Base-by-base conservation (phyloP, 30 jellyfish, hydroid and myxozoan genomes). In the Hydractinia echinata region DNA sequence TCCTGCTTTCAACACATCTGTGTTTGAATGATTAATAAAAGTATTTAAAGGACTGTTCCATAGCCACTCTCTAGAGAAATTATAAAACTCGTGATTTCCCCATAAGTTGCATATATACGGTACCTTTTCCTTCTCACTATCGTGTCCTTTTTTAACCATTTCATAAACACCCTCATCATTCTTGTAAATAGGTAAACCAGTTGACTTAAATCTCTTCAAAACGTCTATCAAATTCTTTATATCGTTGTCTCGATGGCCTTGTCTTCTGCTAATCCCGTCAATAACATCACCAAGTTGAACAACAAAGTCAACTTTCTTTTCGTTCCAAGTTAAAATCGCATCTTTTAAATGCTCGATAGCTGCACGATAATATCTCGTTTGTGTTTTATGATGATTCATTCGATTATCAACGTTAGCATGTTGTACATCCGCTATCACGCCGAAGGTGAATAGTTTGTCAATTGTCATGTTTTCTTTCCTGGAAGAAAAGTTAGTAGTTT, bases 71-170 rank as follows among this genome's bases (percentile, higher is more conserved):
- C 98, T 83, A 11, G 86, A n/a, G 79, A 77, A 92, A 92, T 88
- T 88, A 76, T 92, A 87, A 81, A 92, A 87, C 72, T 92, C 98
- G 53, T 92, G 98, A 76, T 92, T 92, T 21, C 98, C 98, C 98
- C 98, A 92, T 50, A 92, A 82, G 54, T 92, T 95, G 76, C 96
- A 92, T 4, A 92, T 66, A 74, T 87, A 87, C 48, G 96, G 87
- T 5, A 48, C 67, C 8, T 11, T 9, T 54, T 50, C n/a, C 39
- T 1, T 30, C 5, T 5, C 81, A 51, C 51, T 64, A 7, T 9
- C 51, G 9, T 13, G 51, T 8, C 14, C 51, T 71, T 71, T 66
- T 15, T 79, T 83, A 20, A n/a, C 56, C 70, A 44, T 50, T 8
- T 7, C 50, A 19, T 39, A 19, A 61, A 21, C 21, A 10, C 19